Base-by-base conservation (phyloP, 2,888 invertebrate species). In the Pinctada fucata region DNA sequence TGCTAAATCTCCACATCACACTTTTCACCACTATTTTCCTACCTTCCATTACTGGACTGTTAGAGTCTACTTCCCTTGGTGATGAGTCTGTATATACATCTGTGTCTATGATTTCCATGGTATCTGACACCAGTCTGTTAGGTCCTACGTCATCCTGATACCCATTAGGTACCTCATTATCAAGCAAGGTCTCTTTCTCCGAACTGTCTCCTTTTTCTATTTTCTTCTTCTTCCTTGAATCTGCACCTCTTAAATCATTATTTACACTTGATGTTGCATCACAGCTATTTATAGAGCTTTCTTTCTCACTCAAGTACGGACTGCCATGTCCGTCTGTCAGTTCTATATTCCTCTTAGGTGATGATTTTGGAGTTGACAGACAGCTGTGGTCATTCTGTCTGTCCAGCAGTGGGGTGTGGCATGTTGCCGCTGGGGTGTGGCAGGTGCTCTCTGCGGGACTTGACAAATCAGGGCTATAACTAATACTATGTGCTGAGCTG, bases 401-500 rank as follows among this genome's bases (percentile, higher is more conserved):
- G 45, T 31, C 47, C 47, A 8, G 16, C 6, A 45, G 45, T 68
- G 8, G 68, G 31, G n/a, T n/a, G n/a, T 66, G 47, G 51, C 45
- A 45, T 49, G 48, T 68, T 31, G n/a, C n/a, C 2, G n/a, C 65
- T 68, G 8, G 68, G 31, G n/a, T n/a, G n/a, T 66, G 47, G 51
- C 45, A 45, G 52, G 48, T 68, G 5, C 66, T 70, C n/a, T 67
- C 66, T n/a, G 47, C 47, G 8, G 49, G 67, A 63, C 67, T 75
- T 51, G 63, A 47, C n/a, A 67, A 16, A 48, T 68, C 58, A 72
- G 69, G 45, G 72, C 58, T 69, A 52, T 69, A 51, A 51, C 49
- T 68, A 5, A 52, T 50, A 52, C 58, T 68, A 45, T 31, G 64
- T n/a, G 48, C 72, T 64, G 65, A 67, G 45, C 69, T 58, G 49